Conservation (phyloP, 1,140 invertebrate species). For the Pseudoatta argentina region DNA sequence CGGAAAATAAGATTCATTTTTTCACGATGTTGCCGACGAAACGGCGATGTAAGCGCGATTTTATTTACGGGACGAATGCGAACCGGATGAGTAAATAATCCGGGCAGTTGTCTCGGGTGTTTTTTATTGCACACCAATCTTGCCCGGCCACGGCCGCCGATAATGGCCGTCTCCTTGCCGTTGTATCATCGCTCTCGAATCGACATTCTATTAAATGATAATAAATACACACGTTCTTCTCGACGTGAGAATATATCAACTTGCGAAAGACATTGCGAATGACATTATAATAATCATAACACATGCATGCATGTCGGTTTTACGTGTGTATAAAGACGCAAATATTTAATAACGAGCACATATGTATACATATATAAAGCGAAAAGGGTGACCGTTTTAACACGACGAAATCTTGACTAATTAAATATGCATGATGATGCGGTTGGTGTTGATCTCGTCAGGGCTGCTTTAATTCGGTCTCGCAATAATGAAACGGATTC, state of each 20-base stretch:
- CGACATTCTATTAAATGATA: conserved; percentile 34
- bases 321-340: background rate
- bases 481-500: conserved; percentile 27
- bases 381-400: conserved; percentile 33
- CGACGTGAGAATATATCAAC: conserved; percentile 2
- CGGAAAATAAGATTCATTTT: conserved; percentile 75
- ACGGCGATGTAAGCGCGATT: conserved; percentile 63
- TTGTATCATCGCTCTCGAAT: conserved; percentile 20
- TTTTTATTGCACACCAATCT: conserved; percentile 27
- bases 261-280: background rate
- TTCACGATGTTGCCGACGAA: conserved; percentile 55
- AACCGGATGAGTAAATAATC: conserved; percentile 49
- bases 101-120: background rate
- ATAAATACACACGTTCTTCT: conserved; percentile 18
- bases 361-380: background rate
- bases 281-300: conserved; percentile 27
- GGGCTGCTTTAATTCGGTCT: conserved; percentile 27
- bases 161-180: conserved; percentile 25
- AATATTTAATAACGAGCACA: conserved; percentile 38
- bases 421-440: conserved; percentile 30
- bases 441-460: conserved; percentile 1
- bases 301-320: background rate
- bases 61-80: conserved; percentile 41
- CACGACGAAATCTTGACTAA: conserved; percentile 42
- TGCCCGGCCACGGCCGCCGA: background rate